Base-by-base conservation (phyloP, 2,888 invertebrate genomes). In the Drosophila melanosoma region DNA sequence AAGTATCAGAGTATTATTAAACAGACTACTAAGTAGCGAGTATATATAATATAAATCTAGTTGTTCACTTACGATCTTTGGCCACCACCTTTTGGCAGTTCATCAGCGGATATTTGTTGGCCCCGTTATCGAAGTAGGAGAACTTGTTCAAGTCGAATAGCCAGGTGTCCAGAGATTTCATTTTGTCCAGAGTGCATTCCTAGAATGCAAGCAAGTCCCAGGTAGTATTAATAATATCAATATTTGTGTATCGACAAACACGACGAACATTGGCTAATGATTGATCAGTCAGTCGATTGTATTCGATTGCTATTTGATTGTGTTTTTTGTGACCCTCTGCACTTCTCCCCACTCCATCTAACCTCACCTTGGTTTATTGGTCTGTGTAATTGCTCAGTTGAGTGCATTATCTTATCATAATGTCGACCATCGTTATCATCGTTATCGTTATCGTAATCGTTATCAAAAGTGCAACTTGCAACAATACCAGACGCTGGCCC, bases 31-130 rank as follows among this genome's bases (percentile, higher is more conserved):
- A 12, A 15, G 1, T 45, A 1, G 45, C 15, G 23, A 23, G 20
- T 17, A 26, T 15, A 49, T 17, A 29, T 26, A 49, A 49, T 29
- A 11, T 23, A 17, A 10, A 17, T 11, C 17, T 0, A 6, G 2
- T 26, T 26, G 15, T 26, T 15, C 53, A 90, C 92, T 90, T 83
- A 93, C 93, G 92, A 56, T 91, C 92, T 79, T 85, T 87, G 59
- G 92, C 93, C 57, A 93, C 91, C 32, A 93, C 92, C 78, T 93
- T 93, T 82, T 93, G 93, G 75, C 93, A 93, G 69, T 91, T 92
- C 92, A 93, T 93, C 2, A 93, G 82, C 2, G 93, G 93, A 79
- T 84, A 84, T 54, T 91, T 91, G 52, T 82, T 85, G 61, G 81
- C 78, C 42, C 90, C 90, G 23, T 86, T 88, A 38, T 91, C 90